These are phyloP conservation scores for Musca domestica DNA, from an alignment of 1,140 invertebrate genomes.

Conservation along the genomic window DNA sequence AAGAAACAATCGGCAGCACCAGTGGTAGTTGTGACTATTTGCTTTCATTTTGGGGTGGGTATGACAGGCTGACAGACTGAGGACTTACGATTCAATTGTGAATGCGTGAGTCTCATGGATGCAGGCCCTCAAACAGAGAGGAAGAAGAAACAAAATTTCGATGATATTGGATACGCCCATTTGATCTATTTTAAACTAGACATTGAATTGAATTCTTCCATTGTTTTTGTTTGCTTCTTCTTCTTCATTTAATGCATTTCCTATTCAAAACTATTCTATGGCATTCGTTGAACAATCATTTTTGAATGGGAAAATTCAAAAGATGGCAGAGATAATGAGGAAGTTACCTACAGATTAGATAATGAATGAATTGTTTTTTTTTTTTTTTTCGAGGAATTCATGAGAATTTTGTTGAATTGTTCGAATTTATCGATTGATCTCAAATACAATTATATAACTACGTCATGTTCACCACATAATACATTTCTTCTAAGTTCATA, in stretches of 20 bases:
- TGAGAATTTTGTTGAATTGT: too few species aligned
- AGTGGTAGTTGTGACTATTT: too few species aligned
- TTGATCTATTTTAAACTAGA: conserved; percentile 20
- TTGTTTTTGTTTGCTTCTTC: conserved; percentile 1
- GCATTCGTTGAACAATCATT: neutral
- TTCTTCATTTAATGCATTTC: neutral
- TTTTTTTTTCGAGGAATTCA: too few species aligned
- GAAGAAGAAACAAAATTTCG: neutral
- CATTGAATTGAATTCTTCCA: neutral
- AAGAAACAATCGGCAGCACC: too few species aligned
- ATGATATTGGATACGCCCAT: conserved; percentile 21
- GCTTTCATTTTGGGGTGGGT: conserved; percentile 6
- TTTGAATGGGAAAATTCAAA: neutral
- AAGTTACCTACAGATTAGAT: conserved; percentile 1
- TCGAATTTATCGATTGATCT: too few species aligned
- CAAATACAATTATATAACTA: too few species aligned
- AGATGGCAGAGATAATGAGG: conserved; percentile 12
- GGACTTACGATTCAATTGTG: too few species aligned
- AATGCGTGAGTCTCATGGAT: too few species aligned
- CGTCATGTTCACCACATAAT: too few species aligned
- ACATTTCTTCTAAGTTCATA: too few species aligned
- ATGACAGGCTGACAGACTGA: too few species aligned
- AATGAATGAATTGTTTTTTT: neutral
- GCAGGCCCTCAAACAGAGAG: neutral
- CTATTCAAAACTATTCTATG: conserved; percentile 1